Percentiles rank a stretch among this genome's conserved stretches.
Evolutionary conservation across 2,797 vertebrate species (phyloP).

Genomic region (Artibeus jamaicensis): DNA sequence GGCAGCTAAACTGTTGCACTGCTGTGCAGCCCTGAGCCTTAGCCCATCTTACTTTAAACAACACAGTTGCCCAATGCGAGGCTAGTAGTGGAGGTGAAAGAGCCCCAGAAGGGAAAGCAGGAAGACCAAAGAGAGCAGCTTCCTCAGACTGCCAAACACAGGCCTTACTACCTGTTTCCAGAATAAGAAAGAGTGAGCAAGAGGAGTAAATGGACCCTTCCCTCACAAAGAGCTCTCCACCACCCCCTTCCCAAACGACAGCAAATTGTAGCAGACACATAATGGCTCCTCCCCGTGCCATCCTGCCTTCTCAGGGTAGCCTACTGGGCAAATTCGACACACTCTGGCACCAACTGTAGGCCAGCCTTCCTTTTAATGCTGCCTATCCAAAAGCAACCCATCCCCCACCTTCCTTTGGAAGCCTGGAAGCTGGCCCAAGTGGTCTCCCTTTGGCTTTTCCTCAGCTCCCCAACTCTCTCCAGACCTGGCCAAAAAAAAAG

Average conservation of each 20-base stretch:
- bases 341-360: not conserved
- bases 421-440: fast-evolving
- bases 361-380: not conserved
- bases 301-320: not conserved
- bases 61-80: not conserved
- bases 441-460: not conserved
- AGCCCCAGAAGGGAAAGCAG: conserved; percentile 20
- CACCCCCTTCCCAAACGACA: not conserved
- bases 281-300: not conserved
- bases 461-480: not conserved
- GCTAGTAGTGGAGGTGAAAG: not conserved
- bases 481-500: not conserved
- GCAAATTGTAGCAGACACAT: not conserved
- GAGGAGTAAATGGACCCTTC: not conserved
- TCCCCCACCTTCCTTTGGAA: not conserved
- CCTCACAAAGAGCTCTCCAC: not conserved
- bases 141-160: not conserved
- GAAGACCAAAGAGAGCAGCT: not conserved
- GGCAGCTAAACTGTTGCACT: not conserved
- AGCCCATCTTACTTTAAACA: not conserved
- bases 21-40: not conserved
- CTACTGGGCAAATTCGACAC: not conserved
- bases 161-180: not conserved
- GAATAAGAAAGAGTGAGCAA: not conserved
- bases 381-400: not conserved